Base-by-base conservation (phyloP, 2,888 invertebrate species). In the Aleiodes leptofemur region DNA sequence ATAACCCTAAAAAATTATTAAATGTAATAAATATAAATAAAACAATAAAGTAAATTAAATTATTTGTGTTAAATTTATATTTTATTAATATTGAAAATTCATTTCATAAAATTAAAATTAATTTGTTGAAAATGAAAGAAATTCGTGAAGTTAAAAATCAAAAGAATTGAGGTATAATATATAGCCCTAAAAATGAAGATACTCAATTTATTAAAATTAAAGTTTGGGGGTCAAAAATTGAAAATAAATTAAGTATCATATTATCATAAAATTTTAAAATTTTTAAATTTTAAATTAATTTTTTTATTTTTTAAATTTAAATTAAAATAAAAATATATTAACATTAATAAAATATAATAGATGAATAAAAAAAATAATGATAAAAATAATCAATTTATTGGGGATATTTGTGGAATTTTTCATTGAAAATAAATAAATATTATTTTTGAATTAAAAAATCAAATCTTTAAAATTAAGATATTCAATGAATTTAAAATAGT, bases 191-290 rank as follows among this genome's bases (percentile, higher is more conserved):
- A 92, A 82, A 56, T 91, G 86, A 64, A 91, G 90, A 90, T 82
- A 91, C 29, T 92, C 93, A 94, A 88, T 94, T 94, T 86, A 93
- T 83, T 61, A 92, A 74, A 79, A 90, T 90, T 82, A 91, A 87
- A 79, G 91, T 91, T 72, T 92, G 89, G 0, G 94, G 93, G 73
- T 94, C 94, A 92, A 94, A 94, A 84, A 93, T 91, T 79, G 92
- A 92, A 89, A 94, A 94, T 90, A 94, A 88, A 81, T 93, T 93
- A 86, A 90, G 92, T 93, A 94, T 93, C 92, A 93, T 81, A 93
- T 81, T 83, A 87, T 48, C 51, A 31, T 0, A 68, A 73, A 76
- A 77, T 38, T 50, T 23, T 23, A 23, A 23, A 23, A 23, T 23
- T 23, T 23, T 23, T 23, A 23, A 23, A 1, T 23, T 23, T 55